Base-by-base conservation (phyloP, 2,888 invertebrate genomes). In the Cephus pulcher region DNA sequence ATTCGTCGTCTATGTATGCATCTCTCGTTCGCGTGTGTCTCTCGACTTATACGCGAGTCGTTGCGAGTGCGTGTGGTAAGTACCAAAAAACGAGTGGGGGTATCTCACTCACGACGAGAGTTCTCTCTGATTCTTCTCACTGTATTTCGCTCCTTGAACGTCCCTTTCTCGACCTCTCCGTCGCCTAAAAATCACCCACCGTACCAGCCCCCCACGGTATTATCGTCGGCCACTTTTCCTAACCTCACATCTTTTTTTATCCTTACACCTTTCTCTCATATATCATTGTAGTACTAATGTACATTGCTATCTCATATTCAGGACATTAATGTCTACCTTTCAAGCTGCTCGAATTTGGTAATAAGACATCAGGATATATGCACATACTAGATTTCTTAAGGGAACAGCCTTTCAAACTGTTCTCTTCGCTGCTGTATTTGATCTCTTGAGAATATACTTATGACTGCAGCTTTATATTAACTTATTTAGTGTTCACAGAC, bases 51-150 rank as follows among this genome's bases (percentile, higher is more conserved):
- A 33, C 37, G 33, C 40, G 75, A 30, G 68, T 75, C 32, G 56
- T 30, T 75, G 75, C 69, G 75, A 56, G 56, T 56, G 56, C 40
- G 70, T 70, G 76, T 76, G 76, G 74, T 74, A 74, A 74, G 74
- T 74, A 74, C 35, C 74, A 37, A 74, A 74, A 74, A 74, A 35
- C 33, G 37, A 34, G 74, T 34, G 34, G 74, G 74, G 74, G 74
- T 35, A 37, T 30, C 74, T 34, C 74, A 35, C 34, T 37, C 74
- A 35, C 35, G 74, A 74, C 34, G 34, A 34, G 74, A 34, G 34
- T 34, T 37, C 37, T 12, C 74, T 34, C 34, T 35, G 32, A 30
- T 34, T 74, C 35, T 34, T 37, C 74, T 35, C 23, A 34, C 74
- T 74, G 74, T 74, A 74, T 74, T 74, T 74, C 23, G 74, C 23